Evolutionary conservation across 2,888 invertebrate genomes (phyloP), one percentile per base, ranked within the genome.

Genomic region (Trichogramma dendrolimi): DNA sequence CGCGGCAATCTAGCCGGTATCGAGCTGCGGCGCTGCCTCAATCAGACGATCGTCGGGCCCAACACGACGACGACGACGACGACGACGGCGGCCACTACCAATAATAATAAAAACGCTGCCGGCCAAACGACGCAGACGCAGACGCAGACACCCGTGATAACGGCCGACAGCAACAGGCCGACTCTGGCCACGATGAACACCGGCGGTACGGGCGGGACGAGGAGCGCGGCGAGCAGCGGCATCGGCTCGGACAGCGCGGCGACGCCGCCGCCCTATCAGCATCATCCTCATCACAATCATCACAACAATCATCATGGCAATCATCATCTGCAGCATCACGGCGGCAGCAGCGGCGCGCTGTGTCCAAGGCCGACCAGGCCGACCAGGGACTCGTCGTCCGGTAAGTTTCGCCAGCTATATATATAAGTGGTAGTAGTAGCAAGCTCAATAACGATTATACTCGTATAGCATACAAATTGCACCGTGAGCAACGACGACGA

Each of bases 191-290:
- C 11, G 11, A 14, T 11, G 5, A 48, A 48, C 68, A 75, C 72
- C 4, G 77, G 76, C 48, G 71, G 77, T 65, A 46, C 40, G 7
- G 74, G 77, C 58, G 76, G 79, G 49, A 74, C 75, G 60, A 69
- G 76, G 49, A 90, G 90, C 8, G 90, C 92, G 0, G 91, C 91
- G 0, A 92, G 92, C 69, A 91, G 91, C 5, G 94, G 94, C 0
- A 94, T 94, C 59, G 94, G 94, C 7, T 92, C 92, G 10, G 94
- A 94, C 72, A 85, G 93, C 73, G 92, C 93, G 0, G 92, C 91
- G 1, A 92, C 91, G 60, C 92, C 92, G 27, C 79, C 79, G 43
- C 66, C 66, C 5, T 78, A 78, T 68, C 77, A 76, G 66, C 67
- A 71, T 10, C 78, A 76, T 67, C 77, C 76, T 70, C 70, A 70